Conservation (phyloP, 2,888 invertebrate species). For the Mamestra brassicae region DNA sequence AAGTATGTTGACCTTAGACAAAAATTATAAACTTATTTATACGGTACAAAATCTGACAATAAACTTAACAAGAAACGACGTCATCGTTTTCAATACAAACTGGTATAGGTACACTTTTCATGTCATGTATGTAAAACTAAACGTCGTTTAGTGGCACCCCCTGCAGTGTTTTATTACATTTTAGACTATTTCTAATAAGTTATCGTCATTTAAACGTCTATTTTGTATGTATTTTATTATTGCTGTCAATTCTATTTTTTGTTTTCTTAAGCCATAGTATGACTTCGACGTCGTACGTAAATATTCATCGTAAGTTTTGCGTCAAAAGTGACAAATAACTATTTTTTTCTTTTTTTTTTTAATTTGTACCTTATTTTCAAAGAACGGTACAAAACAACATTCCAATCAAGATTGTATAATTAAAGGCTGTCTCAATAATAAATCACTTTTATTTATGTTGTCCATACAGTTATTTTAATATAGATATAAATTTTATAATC, state of each 20-base stretch:
- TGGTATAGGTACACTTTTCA: neutral
- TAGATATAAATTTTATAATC: conserved; percentile 18
- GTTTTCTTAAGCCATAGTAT: neutral
- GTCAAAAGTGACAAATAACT: neutral
- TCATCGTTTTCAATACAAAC: neutral
- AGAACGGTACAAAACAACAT: conserved; percentile 23
- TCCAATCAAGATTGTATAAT: conserved; percentile 37
- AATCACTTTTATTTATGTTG: conserved; percentile 44
- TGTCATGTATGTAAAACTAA: conserved; percentile 18
- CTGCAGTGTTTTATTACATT: conserved; percentile 43
- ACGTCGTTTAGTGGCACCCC: conserved; percentile 32
- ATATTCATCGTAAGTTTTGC: conserved; percentile 9
- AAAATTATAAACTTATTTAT: no score
- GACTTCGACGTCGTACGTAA: neutral
- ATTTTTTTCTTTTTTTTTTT: neutral
- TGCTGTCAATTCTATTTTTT: conserved; percentile 14
- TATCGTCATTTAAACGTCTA: conserved; percentile 36
- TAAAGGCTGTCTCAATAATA: conserved; percentile 31
- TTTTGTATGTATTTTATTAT: conserved; percentile 32
- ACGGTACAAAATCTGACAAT: no score
- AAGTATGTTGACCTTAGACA: no score
- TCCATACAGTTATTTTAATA: conserved; percentile 25
- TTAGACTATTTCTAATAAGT: conserved; percentile 19
- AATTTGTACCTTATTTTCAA: neutral
- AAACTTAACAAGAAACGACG: no score